Percentiles rank a stretch among this genome's conserved stretches.
Evolutionary conservation across 2,113 vertebrate genomes (phyloP).

Genomic region (Pluvialis apricaria): DNA sequence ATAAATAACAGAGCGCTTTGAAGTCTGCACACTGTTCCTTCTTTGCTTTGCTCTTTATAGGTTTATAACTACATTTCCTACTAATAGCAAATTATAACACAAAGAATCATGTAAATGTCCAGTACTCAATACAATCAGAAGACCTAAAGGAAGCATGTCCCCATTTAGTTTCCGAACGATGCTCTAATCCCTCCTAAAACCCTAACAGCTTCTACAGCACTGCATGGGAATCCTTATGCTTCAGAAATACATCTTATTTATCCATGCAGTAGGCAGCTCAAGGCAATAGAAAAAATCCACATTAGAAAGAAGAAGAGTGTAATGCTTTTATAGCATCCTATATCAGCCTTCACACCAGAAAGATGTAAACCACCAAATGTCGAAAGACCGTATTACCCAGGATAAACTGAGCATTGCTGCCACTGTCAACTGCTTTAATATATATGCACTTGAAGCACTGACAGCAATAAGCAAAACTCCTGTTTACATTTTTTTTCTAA

Average conservation of each 20-base stretch:
- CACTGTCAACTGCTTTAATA: slow-evolving; percentile 46
- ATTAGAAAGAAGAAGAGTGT: background rate
- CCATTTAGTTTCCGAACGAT: background rate
- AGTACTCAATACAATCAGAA: background rate
- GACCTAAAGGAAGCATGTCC: background rate
- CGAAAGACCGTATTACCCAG: background rate
- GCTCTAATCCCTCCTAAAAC: slow-evolving; percentile 10
- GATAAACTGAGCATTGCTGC: slow-evolving; percentile 50
- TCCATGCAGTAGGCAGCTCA: slow-evolving; percentile 21
- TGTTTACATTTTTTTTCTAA: slow-evolving; percentile 52
- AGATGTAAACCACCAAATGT: slow-evolving; percentile 56
- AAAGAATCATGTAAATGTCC: background rate
- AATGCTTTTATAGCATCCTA: slow-evolving; percentile 43
- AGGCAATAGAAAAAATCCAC: slow-evolving; percentile 33
- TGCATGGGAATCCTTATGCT: background rate
- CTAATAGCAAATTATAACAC: background rate
- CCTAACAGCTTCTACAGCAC: background rate
- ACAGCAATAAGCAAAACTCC: slow-evolving; percentile 59
- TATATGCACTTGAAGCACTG: slow-evolving; percentile 35
- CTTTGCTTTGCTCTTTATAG: background rate
- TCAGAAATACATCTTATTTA: slow-evolving; percentile 37
- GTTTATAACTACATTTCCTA: background rate
- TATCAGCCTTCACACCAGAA: slow-evolving; percentile 53
- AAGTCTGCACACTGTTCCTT: background rate
- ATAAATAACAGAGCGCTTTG: background rate